Evolutionary conservation across 2,113 vertebrate genomes (phyloP).

Genomic region (Rhipidura dahli): DNA sequence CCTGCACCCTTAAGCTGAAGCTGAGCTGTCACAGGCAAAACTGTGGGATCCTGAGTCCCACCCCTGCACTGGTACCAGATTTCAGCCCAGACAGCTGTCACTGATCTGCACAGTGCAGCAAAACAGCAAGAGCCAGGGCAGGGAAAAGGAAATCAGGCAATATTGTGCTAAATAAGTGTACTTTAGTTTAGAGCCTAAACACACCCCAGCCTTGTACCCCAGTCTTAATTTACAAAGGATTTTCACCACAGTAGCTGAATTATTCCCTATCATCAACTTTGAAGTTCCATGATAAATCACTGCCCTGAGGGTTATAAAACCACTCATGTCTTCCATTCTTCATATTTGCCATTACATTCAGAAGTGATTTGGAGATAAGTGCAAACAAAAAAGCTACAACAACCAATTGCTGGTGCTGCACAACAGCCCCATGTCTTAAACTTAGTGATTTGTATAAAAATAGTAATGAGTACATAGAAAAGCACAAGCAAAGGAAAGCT

Average conservation of each 20-base stretch:
- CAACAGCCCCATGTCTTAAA: neutral
- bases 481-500: neutral
- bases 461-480: neutral
- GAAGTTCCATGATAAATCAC: neutral
- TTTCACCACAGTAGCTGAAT: neutral
- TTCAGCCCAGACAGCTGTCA: neutral
- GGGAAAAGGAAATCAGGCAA: neutral
- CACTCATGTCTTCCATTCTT: neutral
- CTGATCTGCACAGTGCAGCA: neutral
- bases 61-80: accelerated
- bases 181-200: neutral
- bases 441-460: neutral
- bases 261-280: neutral
- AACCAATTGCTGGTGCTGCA: neutral
- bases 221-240: neutral
- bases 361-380: neutral
- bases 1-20: neutral
- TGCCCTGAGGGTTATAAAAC: neutral
- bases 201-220: neutral
- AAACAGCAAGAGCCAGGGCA: neutral
- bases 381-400: neutral
- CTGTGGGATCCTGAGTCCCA: accelerated
- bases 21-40: neutral
- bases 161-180: neutral
- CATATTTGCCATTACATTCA: neutral